Evolutionary conservation across 2,797 vertebrate species (phyloP).

Genomic region (Avahi laniger): DNA sequence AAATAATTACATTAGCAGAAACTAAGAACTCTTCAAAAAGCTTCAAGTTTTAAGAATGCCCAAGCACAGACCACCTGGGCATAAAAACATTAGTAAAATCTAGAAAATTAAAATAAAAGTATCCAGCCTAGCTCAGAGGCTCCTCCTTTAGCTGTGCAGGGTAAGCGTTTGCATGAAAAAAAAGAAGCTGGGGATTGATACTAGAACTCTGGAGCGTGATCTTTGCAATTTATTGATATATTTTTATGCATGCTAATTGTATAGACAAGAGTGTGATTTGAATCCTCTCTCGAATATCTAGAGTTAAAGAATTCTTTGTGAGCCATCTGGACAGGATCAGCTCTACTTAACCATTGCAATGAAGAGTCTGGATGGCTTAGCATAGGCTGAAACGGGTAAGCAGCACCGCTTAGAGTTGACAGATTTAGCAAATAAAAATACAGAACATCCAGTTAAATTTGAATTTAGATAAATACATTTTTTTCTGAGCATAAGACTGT

Average conservation of each 20-base stretch:
- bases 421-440: background rate
- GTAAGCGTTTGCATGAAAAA: background rate
- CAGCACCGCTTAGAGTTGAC: background rate
- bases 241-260: background rate
- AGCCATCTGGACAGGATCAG: background rate
- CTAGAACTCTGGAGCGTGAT: background rate
- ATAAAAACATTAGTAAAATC: background rate
- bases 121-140: background rate
- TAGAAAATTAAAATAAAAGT: background rate
- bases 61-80: background rate
- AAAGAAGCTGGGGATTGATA: background rate
- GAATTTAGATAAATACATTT: background rate
- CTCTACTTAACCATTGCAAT: background rate
- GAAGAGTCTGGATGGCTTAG: background rate
- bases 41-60: background rate
- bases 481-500: background rate
- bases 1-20: slow-evolving; percentile 7
- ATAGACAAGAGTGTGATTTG: background rate
- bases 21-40: slow-evolving; percentile 22
- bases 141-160: background rate
- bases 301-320: background rate
- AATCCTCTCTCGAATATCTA: background rate
- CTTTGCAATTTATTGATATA: background rate
- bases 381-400: background rate
- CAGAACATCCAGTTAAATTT: background rate